Percentiles rank a stretch among this genome's conserved stretches.
Conservation (phyloP, 2,888 invertebrate species). For the Nymphalis c-album region DNA sequence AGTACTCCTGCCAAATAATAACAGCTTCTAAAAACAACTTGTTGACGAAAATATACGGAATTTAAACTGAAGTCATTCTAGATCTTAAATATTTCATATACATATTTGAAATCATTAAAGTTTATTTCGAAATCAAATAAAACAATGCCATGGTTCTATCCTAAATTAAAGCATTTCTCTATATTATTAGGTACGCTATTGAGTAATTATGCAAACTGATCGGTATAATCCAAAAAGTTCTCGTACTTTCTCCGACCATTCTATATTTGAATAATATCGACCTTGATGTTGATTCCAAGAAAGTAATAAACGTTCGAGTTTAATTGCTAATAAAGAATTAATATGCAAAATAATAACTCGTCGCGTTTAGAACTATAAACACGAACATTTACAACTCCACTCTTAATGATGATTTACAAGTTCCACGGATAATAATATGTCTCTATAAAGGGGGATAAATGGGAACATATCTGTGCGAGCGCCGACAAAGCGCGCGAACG, state of each 20-base stretch:
- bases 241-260: constrained; percentile 29
- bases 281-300: constrained; percentile 30
- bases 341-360: constrained; percentile 38
- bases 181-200: not conserved
- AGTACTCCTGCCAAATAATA: no score
- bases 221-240: constrained; percentile 15
- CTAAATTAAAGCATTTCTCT: no score
- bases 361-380: constrained; percentile 25
- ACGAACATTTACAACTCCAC: constrained; percentile 35
- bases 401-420: constrained; percentile 49
- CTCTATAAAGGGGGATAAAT: constrained; percentile 47
- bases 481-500: constrained; percentile 47
- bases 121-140: no score
- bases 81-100: no score
- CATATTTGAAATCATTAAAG: no score
- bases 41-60: no score
- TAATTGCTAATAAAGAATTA: constrained; percentile 40
- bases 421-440: constrained; percentile 43
- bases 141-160: no score
- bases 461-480: constrained; percentile 45
- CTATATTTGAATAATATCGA: constrained; percentile 18
- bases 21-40: no score
- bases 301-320: constrained; percentile 31
- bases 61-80: no score
- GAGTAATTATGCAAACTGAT: constrained; percentile 11